Evolutionary conservation across 2,888 invertebrate genomes (phyloP).

Genomic region (Acanthosepion lycidas): DNA sequence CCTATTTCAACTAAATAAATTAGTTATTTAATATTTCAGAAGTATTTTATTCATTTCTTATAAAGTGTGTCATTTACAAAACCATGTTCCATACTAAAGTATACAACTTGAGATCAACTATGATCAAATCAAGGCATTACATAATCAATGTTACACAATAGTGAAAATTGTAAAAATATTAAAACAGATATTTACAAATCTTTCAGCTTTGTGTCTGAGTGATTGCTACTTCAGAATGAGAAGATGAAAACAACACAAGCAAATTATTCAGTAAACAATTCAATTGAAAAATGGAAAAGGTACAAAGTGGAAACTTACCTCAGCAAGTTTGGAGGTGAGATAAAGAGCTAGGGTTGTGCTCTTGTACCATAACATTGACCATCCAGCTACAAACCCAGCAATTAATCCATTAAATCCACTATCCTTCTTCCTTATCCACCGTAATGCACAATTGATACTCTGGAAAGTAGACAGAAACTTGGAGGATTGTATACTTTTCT

Average conservation of each 20-base stretch:
- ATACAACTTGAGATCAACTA: no score
- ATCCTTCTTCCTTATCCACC: constrained; percentile 80
- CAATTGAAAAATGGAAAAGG: neutral
- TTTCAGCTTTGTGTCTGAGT: neutral
- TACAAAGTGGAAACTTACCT: constrained; percentile 78
- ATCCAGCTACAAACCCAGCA: constrained; percentile 83
- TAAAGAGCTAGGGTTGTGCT: constrained; percentile 87
- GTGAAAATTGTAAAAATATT: no score
- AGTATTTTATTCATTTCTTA: no score
- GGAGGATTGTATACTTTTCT: neutral
- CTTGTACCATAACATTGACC: constrained; percentile 83
- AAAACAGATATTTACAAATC: no score
- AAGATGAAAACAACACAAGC: neutral
- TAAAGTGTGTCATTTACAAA: no score
- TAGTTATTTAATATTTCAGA: no score
- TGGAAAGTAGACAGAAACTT: constrained; percentile 66
- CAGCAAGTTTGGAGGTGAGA: constrained; percentile 87
- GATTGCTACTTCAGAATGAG: neutral
- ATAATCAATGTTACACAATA: no score
- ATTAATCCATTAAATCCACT: constrained; percentile 81
- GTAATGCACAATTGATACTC: constrained; percentile 81
- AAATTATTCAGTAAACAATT: neutral
- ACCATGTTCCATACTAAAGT: no score
- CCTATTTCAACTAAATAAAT: no score
- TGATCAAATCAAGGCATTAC: no score